These are phyloP conservation scores for Baccha elongata DNA, from an alignment of 2,888 invertebrate species.

Conservation along the genomic window DNA sequence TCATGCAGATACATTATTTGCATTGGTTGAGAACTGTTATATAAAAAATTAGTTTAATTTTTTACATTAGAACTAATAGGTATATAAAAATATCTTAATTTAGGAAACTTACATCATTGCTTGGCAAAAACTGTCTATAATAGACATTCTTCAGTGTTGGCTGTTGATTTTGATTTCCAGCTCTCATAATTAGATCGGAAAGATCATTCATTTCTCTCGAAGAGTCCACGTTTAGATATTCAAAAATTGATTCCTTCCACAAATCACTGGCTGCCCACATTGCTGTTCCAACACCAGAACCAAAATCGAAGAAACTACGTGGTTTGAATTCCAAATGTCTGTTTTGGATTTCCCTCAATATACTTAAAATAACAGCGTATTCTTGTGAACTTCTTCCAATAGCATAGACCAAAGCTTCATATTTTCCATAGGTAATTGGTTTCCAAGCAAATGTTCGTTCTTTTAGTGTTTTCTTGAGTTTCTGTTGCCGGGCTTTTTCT, in stretches of 20 bases:
- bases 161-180: constrained; percentile 86
- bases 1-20: too few species aligned
- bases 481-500: constrained; percentile 83
- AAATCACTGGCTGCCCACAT: constrained; percentile 91
- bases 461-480: constrained; percentile 85
- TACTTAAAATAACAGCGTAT: constrained; percentile 87
- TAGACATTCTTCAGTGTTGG: constrained; percentile 85
- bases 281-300: constrained; percentile 94
- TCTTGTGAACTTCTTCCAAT: constrained; percentile 88
- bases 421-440: constrained; percentile 87
- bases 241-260: constrained; percentile 89
- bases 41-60: too few species aligned
- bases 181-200: constrained; percentile 87
- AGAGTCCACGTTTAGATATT: constrained; percentile 93
- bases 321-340: constrained; percentile 88
- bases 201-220: constrained; percentile 93
- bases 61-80: too few species aligned
- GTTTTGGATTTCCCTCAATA: constrained; percentile 88
- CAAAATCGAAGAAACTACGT: constrained; percentile 92
- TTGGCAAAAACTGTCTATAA: constrained; percentile 92
- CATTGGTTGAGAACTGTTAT: too few species aligned
- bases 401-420: constrained; percentile 88
- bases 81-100: too few species aligned
- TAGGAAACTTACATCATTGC: constrained; percentile 79
- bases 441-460: constrained; percentile 89